phyloP scores from a whole-genome alignment of 1,140 invertebrate species.

The Drosophila ironensis region DNA sequence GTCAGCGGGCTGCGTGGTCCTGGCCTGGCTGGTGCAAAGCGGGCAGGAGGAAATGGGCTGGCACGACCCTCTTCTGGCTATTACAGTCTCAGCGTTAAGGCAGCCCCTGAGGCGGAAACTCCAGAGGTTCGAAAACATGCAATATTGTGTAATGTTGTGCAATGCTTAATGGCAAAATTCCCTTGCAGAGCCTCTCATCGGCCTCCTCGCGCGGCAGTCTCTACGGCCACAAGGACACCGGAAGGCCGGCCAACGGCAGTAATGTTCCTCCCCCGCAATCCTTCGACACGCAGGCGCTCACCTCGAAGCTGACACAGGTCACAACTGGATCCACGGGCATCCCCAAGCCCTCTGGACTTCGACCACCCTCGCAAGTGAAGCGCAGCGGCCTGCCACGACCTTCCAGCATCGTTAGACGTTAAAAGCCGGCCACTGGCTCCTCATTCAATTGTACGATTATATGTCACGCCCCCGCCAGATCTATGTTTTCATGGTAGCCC shows the following conservation, averaged over 20 bases:
- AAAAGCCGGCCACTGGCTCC: slow-evolving; percentile 3
- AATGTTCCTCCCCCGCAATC: slow-evolving; percentile 17
- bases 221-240: slow-evolving; percentile 49
- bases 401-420: slow-evolving; percentile 64
- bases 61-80: slow-evolving; percentile 76
- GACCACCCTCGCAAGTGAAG: slow-evolving; percentile 69
- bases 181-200: slow-evolving; percentile 69
- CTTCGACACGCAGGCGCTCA: slow-evolving; percentile 46
- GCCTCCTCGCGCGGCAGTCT: slow-evolving; percentile 75
- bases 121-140: slow-evolving; percentile 30
- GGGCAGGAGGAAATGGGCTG: slow-evolving; percentile 55
- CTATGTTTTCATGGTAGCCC: slow-evolving; percentile 11
- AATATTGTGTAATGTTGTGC: background rate
- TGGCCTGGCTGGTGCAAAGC: slow-evolving; percentile 23
- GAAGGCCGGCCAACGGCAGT: slow-evolving; percentile 17
- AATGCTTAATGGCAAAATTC: background rate
- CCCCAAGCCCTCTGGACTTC: slow-evolving; percentile 74
- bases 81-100: slow-evolving; percentile 66
- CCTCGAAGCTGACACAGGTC: slow-evolving; percentile 60
- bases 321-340: slow-evolving; percentile 69
- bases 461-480: slow-evolving; percentile 2
- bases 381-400: slow-evolving; percentile 77
- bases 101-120: slow-evolving; percentile 49
- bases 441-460: background rate
- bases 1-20: slow-evolving; percentile 64